Conservation (phyloP, 2,113 vertebrate species). For the Heterotis niloticus region DNA sequence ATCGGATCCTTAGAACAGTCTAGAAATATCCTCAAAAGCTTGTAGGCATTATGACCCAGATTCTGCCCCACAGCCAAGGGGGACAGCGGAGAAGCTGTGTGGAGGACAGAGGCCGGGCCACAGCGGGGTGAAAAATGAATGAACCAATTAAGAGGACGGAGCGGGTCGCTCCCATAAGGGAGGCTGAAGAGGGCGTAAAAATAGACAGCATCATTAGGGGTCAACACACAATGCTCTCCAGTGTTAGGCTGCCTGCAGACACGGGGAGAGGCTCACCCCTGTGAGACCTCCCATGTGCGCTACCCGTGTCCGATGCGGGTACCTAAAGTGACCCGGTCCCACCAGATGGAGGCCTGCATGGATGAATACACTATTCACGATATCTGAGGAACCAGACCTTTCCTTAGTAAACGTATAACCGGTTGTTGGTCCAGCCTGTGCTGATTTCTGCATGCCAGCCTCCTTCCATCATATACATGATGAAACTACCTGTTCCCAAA, state of each 20-base stretch:
- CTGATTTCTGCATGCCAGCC: no score
- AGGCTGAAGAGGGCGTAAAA: slow-evolving; percentile 16
- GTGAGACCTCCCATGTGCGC: neutral
- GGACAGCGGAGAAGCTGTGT: neutral
- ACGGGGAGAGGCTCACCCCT: no score
- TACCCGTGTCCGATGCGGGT: slow-evolving; percentile 21
- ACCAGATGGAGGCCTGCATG: neutral
- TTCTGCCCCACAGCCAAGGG: slow-evolving; percentile 20
- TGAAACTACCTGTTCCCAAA: no score
- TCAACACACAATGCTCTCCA: slow-evolving; percentile 41
- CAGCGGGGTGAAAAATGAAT: slow-evolving; percentile 29
- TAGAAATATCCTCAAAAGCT: neutral
- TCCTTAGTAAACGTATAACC: no score
- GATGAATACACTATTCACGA: no score
- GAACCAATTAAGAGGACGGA: slow-evolving; percentile 20
- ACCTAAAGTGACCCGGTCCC: neutral
- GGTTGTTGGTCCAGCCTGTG: no score
- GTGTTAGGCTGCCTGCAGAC: slow-evolving; percentile 32
- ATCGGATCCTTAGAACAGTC: neutral
- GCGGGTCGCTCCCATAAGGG: neutral
- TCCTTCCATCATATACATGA: no score
- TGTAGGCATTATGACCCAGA: slow-evolving; percentile 40
- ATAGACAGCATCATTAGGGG: slow-evolving; percentile 43
- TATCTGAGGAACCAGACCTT: no score
- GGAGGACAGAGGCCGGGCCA: neutral